Conservation (phyloP, 2,797 vertebrate species). For the Carcharodon carcharias region DNA sequence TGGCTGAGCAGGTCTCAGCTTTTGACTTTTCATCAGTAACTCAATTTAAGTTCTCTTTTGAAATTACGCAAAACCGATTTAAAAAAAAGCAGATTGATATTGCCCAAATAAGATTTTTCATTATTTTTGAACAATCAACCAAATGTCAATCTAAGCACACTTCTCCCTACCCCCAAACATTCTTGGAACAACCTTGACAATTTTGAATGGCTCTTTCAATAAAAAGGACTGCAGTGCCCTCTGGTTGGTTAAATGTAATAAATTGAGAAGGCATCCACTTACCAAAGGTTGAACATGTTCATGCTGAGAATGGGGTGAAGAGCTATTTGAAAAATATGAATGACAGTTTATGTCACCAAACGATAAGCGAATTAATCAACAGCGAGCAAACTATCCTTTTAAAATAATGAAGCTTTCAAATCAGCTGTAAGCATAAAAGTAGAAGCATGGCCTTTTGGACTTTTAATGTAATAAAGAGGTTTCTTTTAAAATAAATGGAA, state of each 20-base stretch:
- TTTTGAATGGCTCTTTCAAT: background rate
- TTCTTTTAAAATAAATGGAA: background rate
- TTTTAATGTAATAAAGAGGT: background rate
- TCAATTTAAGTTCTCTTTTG: background rate
- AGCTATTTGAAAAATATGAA: conserved; percentile 20
- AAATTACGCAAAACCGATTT: background rate
- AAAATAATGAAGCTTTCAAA: conserved; percentile 27
- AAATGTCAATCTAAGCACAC: background rate
- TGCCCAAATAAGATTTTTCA: background rate
- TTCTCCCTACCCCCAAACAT: background rate
- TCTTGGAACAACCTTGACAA: background rate
- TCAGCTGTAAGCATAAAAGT: background rate
- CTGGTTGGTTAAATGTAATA: background rate
- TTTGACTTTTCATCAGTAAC: background rate
- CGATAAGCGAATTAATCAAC: conserved; percentile 5
- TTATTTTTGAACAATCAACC: background rate
- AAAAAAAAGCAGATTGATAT: background rate
- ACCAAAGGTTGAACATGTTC: background rate
- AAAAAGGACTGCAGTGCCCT: background rate
- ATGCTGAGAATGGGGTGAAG: background rate
- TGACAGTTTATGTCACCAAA: conserved; percentile 21
- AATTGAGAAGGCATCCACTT: background rate
- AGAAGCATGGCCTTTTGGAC: background rate
- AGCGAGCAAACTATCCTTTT: background rate
- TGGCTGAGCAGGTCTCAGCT: background rate